These are phyloP conservation scores for Caenorhabditis doughertyi DNA, from an alignment of 2,888 invertebrate species.

Conservation along the genomic window DNA sequence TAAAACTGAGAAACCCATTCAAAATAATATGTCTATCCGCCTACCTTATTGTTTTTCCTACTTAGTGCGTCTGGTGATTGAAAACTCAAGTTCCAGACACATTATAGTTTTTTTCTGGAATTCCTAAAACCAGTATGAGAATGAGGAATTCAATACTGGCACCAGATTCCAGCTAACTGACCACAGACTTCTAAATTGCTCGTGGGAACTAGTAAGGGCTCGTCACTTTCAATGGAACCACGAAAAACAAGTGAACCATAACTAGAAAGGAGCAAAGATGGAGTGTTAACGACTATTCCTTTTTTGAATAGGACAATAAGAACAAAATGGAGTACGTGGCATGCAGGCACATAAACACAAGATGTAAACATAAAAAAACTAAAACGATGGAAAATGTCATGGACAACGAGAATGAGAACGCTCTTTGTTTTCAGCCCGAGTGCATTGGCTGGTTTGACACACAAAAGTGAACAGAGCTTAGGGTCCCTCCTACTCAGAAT, in stretches of 20 bases:
- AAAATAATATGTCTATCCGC: no score
- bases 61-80: neutral
- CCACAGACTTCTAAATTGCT: slow-evolving; percentile 16
- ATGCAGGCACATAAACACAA: slow-evolving; percentile 5
- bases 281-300: slow-evolving; percentile 16
- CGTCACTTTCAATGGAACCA: neutral
- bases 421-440: slow-evolving; percentile 2
- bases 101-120: neutral
- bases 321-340: slow-evolving; percentile 32
- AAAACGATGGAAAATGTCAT: slow-evolving; percentile 29
- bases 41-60: no score
- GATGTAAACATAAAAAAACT: slow-evolving; percentile 20
- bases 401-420: slow-evolving; percentile 30
- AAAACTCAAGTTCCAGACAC: neutral
- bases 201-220: slow-evolving; percentile 23
- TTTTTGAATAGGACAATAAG: slow-evolving; percentile 23
- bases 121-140: slow-evolving; percentile 7
- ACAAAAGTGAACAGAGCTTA: neutral
- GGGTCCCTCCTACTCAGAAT: slow-evolving; percentile 26
- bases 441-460: slow-evolving; percentile 13
- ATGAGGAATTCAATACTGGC: neutral
- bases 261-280: slow-evolving; percentile 10
- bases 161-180: slow-evolving; percentile 12
- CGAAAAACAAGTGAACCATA: slow-evolving; percentile 33
- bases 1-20: no score